Base-by-base conservation (phyloP, 2,888 invertebrate species). In the Uloborus plumipes region DNA sequence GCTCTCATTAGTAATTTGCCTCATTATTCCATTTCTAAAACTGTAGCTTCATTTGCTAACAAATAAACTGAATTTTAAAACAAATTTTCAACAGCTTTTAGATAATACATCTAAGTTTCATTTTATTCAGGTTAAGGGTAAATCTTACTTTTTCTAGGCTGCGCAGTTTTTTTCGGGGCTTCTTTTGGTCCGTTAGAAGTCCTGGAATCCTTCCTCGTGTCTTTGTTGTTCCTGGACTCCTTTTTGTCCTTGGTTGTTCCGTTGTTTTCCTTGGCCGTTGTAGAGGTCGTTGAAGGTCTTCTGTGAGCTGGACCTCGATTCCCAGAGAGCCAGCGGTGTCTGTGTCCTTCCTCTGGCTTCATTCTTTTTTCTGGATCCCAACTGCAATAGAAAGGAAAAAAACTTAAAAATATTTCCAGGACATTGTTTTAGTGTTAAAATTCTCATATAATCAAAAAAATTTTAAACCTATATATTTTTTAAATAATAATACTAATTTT, bases 271-370 rank as follows among this genome's bases (percentile, higher is more conserved):
- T 73, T 67, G 0, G n/a, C 16, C 20, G 64, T 53, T 20, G 80
- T 64, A 1, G 80, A 71, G 15, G 71, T 58, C 14, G 80, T 70
- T 16, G 80, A 74, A 13, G 69, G 67, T 22, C 80, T 69, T 15
- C 80, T 47, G 64, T 80, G 80, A 1, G 80, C 80, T 3, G 80
- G 80, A 50, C 80, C 80, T 20, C 81, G 31, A 64, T 85, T 85
- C 4, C 84, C 89, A 62, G 88, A 87, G 59, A 96, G 90, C 93
- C 94, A 97, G 88, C 95, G 95, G 90, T 97, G 97, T 73, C 94
- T 93, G 26, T 94, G 92, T 2, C 97, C 97, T 88, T 97, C 96
- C 49, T 85, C 84, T 61, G 85, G 85, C 47, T 84, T 85, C 71
- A 84, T 77, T 18, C 85, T 59, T 51, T 71, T 78, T 51, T 84